Evolutionary conservation across 2,888 invertebrate genomes (phyloP), one percentile per base, ranked within the genome.

Genomic region (Diploptera punctata): DNA sequence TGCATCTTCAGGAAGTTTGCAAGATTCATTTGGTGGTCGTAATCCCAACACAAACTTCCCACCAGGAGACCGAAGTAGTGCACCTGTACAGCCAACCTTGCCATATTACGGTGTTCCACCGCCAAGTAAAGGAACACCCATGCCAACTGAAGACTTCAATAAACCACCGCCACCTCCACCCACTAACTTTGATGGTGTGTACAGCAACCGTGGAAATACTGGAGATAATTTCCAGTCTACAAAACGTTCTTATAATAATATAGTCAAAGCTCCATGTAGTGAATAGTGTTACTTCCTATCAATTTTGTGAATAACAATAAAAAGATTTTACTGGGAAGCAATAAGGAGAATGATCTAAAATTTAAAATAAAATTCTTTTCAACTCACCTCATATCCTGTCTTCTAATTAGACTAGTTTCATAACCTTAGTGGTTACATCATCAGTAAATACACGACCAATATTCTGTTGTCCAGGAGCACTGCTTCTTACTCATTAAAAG

Each of bases 101-200:
- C 31, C 67, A 18, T 67, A 47, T 26, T 67, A 67, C 33, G 67
- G 67, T n/a, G 67, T 67, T 24, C 67, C 67, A 49, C 67, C 67
- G 18, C 67, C 67, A 29, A 47, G 13, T n/a, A 52, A 47, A 49
- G 67, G 67, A 4, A 29, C 49, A 21, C 24, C 43, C 10, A 5
- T 38, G 3, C 70, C 70, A 47, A 19, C 18, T 43, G 61, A 57
- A n/a, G 54, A 70, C 24, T 70, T 60, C 44, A 70, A 61, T 31
- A 70, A 70, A 70, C 70, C 70, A 7, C 70, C 70, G 4, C 70
- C 70, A 3, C 3, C 33, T 16, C n/a, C n/a, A n/a, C n/a, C n/a
- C n/a, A 7, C 26, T n/a, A 57, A 68, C 24, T 54, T 68, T 57
- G 68, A 68, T 57, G 21, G 57, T 7, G 19, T 21, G 0, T 62